These are phyloP conservation scores for Lutjanus argentimaculatus DNA, from an alignment of 2,797 vertebrate species.

Conservation along the genomic window DNA sequence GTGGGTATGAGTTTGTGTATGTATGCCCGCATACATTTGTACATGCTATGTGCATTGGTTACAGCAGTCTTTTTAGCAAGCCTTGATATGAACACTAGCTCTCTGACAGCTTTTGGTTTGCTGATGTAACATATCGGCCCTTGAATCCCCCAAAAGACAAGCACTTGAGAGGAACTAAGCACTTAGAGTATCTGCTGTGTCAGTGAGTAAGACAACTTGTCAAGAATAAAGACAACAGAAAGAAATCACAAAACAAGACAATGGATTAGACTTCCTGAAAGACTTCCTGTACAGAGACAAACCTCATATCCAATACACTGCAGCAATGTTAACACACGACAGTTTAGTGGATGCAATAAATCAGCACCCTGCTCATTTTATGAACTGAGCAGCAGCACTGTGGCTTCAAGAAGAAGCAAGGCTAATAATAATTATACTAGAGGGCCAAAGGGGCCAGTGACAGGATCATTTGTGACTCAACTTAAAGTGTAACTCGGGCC, in stretches of 20 bases:
- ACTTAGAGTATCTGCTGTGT: constrained; percentile 31
- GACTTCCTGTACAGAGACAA: not conserved
- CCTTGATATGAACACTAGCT: constrained; percentile 13
- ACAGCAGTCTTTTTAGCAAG: not conserved
- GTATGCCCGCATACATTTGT: constrained; percentile 3
- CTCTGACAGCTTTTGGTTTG: constrained; percentile 37
- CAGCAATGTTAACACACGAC: not conserved
- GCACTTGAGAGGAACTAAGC: constrained; percentile 28
- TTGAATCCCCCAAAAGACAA: constrained; percentile 23
- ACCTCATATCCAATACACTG: constrained; percentile 1
- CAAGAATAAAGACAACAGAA: constrained; percentile 38
- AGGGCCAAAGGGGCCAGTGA: constrained; percentile 52
- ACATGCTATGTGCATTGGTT: not conserved
- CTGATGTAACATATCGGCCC: constrained; percentile 22
- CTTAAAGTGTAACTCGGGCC: constrained; percentile 50
- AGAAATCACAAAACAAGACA: constrained; percentile 34
- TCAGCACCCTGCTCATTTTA: constrained; percentile 25
- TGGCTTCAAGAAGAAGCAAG: constrained; percentile 32
- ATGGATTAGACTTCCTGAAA: constrained; percentile 10
- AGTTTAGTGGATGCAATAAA: constrained; percentile 19
- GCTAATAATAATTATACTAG: constrained; percentile 55
- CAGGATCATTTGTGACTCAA: constrained; percentile 60
- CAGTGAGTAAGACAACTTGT: constrained; percentile 35
- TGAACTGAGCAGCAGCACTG: constrained; percentile 18
- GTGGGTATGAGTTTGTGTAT: not conserved